Evolutionary conservation across 1,140 invertebrate species (phyloP).

Genomic region (Goniozus legneri): DNA sequence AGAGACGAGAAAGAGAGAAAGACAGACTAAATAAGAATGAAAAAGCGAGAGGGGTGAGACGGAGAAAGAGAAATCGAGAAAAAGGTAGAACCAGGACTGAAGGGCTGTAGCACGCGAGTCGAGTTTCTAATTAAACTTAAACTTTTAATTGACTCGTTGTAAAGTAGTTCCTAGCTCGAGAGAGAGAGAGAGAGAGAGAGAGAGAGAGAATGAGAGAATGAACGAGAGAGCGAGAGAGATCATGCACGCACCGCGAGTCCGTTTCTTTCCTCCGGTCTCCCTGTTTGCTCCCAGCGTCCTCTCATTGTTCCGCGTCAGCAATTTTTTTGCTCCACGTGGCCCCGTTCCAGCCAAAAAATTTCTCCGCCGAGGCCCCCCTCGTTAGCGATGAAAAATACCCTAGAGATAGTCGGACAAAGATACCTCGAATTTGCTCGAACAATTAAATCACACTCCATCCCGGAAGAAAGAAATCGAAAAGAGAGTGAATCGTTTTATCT

Average conservation of each 20-base stretch:
- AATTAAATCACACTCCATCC: too few relatives aligned
- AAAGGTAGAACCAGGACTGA: not conserved
- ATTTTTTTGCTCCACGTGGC: too few relatives aligned
- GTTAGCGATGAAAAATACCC: too few relatives aligned
- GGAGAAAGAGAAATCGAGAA: constrained; percentile 7
- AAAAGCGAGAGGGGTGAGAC: not conserved
- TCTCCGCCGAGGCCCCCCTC: too few relatives aligned
- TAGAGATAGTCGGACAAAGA: too few relatives aligned
- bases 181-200: too few relatives aligned
- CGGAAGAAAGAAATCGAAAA: too few relatives aligned
- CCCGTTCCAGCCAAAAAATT: too few relatives aligned
- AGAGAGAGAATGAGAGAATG: too few relatives aligned
- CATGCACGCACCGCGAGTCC: constrained; percentile 19
- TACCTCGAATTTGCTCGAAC: too few relatives aligned
- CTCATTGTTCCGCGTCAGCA: constrained; percentile 12
- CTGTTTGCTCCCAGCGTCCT: not conserved
- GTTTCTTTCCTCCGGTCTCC: constrained; percentile 1
- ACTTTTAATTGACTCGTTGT: constrained; percentile 55
- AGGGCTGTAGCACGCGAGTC: constrained; percentile 15
- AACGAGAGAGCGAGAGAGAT: too few relatives aligned
- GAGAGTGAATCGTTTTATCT: too few relatives aligned
- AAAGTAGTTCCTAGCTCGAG: constrained; percentile 38
- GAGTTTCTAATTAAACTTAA: constrained; percentile 54
- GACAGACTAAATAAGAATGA: not conserved
- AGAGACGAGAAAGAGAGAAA: not conserved